Conservation (phyloP, 1,140 invertebrate genomes). For the Thaumetopoea pityocampa region DNA sequence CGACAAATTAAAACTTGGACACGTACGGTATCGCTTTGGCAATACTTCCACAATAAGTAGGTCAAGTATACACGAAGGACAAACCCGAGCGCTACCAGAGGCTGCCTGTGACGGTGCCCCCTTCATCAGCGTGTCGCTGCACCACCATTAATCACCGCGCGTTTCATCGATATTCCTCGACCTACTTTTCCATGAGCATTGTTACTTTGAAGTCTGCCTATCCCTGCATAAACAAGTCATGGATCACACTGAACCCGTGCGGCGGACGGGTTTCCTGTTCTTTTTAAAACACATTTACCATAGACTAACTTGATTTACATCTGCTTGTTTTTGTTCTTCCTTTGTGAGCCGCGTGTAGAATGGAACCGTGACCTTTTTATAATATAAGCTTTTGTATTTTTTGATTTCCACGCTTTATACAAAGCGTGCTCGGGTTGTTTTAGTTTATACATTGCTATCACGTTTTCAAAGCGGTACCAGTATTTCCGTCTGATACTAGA, state of each 20-base stretch:
- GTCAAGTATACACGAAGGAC: slow-evolving; percentile 61
- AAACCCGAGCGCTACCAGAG: slow-evolving; percentile 24
- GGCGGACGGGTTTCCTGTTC: slow-evolving; percentile 6
- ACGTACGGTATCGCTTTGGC: slow-evolving; percentile 26
- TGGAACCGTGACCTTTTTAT: slow-evolving; percentile 7
- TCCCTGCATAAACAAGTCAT: slow-evolving; percentile 25
- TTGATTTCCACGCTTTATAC: too few relatives aligned
- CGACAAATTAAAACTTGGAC: slow-evolving; percentile 31
- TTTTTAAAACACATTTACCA: slow-evolving; percentile 2
- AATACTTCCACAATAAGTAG: slow-evolving; percentile 39
- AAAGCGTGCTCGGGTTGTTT: too few relatives aligned
- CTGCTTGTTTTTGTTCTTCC: slow-evolving; percentile 5
- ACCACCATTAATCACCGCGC: slow-evolving; percentile 38
- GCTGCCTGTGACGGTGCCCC: slow-evolving; percentile 33
- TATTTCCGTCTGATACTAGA: too few relatives aligned
- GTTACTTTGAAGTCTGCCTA: slow-evolving; percentile 19
- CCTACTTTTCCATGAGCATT: slow-evolving; percentile 23
- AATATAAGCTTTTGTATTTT: too few relatives aligned
- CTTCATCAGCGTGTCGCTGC: slow-evolving; percentile 47
- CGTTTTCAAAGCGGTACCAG: too few relatives aligned
- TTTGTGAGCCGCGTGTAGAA: slow-evolving; percentile 4
- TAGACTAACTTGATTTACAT: slow-evolving; percentile 4
- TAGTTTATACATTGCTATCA: too few relatives aligned
- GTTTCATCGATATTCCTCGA: slow-evolving; percentile 21
- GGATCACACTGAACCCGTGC: slow-evolving; percentile 7